phyloP scores from a whole-genome alignment of 2,797 vertebrate species.

The Peromyscus aztecus region DNA sequence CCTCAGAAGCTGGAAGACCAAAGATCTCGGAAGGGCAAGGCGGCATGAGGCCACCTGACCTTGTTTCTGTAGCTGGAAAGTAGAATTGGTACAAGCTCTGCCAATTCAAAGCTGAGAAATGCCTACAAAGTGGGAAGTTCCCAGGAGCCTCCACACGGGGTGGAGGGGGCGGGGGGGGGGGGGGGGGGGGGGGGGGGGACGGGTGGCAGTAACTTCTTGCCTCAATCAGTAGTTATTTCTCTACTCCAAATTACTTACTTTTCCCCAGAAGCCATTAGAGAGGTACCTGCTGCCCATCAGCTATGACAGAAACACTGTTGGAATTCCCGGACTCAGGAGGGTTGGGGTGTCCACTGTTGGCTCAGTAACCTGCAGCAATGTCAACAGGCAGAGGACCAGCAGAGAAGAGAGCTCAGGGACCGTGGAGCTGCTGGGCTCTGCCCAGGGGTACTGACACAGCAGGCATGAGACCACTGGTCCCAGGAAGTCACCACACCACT shows the following conservation, averaged over 20 bases:
- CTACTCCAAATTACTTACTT: background rate
- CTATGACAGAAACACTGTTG: background rate
- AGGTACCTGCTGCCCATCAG: background rate
- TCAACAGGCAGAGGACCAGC: background rate
- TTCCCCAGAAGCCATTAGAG: background rate
- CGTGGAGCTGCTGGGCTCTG: fast-evolving
- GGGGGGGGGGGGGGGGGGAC: fast-evolving
- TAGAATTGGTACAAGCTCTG: fast-evolving
- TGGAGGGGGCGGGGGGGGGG: fast-evolving
- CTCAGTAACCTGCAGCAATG: fast-evolving
- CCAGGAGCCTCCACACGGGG: fast-evolving
- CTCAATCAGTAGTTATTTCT: background rate
- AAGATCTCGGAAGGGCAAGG: background rate
- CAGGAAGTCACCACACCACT: background rate
- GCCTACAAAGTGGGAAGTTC: background rate
- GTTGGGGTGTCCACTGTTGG: fast-evolving
- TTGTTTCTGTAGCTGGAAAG: background rate
- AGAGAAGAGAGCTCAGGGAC: fast-evolving
- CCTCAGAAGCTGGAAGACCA: fast-evolving
- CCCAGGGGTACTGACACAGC: fast-evolving
- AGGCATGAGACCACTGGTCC: fast-evolving
- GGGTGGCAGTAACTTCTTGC: fast-evolving
- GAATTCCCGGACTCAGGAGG: fast-evolving
- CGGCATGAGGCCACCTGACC: background rate
- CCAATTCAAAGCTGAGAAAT: fast-evolving